Base-by-base conservation (phyloP, 23 tunicate genomes). In the Trididemnum clinides region DNA sequence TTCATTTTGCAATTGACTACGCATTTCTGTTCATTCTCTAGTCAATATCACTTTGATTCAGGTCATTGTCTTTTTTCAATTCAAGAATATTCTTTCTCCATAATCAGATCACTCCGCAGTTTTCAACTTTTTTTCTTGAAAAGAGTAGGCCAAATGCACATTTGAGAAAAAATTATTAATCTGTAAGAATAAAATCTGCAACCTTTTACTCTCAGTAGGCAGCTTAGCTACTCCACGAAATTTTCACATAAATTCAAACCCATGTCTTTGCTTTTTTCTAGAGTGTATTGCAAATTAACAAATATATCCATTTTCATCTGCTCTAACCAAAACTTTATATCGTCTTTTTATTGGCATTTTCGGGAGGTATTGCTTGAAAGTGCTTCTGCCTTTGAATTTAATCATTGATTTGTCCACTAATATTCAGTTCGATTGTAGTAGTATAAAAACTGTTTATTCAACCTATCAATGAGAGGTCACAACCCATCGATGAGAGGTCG, bases 281-380 rank as follows among this genome's bases (percentile, higher is more conserved):
- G 80, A 36, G 57, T 73, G 18, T 3, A 73, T 12, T 19, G 6
- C 37, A 33, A 69, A 69, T 69, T 69, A 10, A 21, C 76, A 69
- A 31, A 69, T 2, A 73, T 38, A 36, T 7, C 80, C 80, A 4
- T 73, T 19, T 12, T 12, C n/a, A 38, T 73, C 80, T 7, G 80
- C 80, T 37, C 80, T 73, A 6, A 36, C 57, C 57, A 54, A 73
- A 36, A 73, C 80, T 38, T 73, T 73, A 57, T 73, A 73, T 2
- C 57, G 57, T 73, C 80, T 73, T 38, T 73, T 73, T 37, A 73
- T 73, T 15, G 80, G 54, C 22, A 36, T 73, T 39, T 36, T 36
- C 19, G 80, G 80, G 38, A 73, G 19, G 29, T 37, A 73, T 73
- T 73, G 80, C 28, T 73, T 73, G 28, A 73, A 37, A 20, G 31